These are phyloP conservation scores for Aeoliscus strigatus DNA, from an alignment of 2,797 vertebrate species.

Conservation along the genomic window DNA sequence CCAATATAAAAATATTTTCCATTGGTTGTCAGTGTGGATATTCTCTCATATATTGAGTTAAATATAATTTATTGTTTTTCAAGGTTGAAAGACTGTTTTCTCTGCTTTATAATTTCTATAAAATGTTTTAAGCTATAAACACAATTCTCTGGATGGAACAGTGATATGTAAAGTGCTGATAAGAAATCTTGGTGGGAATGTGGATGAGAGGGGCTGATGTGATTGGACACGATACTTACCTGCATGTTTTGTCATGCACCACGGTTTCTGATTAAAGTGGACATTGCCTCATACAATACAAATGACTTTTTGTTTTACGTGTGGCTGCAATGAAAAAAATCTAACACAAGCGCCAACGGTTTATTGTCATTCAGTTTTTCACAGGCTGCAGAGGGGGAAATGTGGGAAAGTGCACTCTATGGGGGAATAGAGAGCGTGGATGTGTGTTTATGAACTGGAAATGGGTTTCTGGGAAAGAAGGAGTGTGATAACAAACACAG, in stretches of 20 bases:
- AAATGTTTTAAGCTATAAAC: too few species aligned
- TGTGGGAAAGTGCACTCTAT: neutral
- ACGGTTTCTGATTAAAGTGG: constrained; percentile 13
- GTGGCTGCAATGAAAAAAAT: constrained; percentile 1
- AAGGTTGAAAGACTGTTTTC: too few species aligned
- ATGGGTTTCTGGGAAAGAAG: constrained; percentile 33
- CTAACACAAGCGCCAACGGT: neutral
- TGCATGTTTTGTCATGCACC: neutral
- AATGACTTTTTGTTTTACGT: neutral
- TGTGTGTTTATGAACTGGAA: constrained; percentile 30
- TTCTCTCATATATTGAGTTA: too few species aligned
- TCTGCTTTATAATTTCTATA: too few species aligned
- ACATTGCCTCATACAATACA: neutral
- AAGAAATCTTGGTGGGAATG: too few species aligned
- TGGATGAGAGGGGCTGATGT: neutral
- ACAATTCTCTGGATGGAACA: too few species aligned
- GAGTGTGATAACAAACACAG: constrained; percentile 15
- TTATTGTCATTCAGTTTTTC: too few species aligned
- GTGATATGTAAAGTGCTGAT: too few species aligned
- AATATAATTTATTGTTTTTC: too few species aligned
- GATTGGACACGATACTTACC: constrained; percentile 5
- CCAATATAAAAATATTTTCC: too few species aligned
- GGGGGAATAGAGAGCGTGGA: constrained; percentile 19
- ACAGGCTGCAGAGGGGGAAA: too few species aligned
- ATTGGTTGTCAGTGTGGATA: too few species aligned